Evolutionary conservation across 2,888 invertebrate genomes (phyloP), one percentile per base, ranked within the genome.

Genomic region (Polyommatus iphigenia): DNA sequence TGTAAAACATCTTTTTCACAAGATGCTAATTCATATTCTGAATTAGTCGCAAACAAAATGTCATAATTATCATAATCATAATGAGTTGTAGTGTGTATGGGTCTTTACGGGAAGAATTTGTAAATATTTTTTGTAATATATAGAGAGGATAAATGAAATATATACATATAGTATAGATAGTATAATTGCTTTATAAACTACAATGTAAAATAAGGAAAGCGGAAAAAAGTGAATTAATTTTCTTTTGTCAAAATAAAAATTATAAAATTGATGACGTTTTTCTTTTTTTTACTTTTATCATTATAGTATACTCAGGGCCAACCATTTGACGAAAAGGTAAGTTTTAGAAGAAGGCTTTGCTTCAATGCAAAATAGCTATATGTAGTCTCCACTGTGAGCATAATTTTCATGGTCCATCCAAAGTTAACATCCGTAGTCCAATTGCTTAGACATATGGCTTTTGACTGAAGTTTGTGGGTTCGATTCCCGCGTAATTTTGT

Each of bases 241-340:
- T 92, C 91, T 93, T 92, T 94, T 93, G 93, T 93, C 93, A 91
- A 93, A 82, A 93, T 92, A 93, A 94, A 92, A 91, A 86, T 89
- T 87, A 85, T 90, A 92, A 84, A 87, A 86, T 83, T 83, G 82
- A 83, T 85, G 86, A 29, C 54, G 54, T 75, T 50, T 75, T 75
- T 81, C 84, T 84, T 87, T 87, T 86, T 83, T 87, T 86, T 83
- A 46, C 46, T 90, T 88, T 89, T 86, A 85, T 88, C 89, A 46
- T 41, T 8, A 13, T 80, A 71, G 10, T 67, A 46, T 73, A 15
- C 54, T 50, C 54, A 54, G 46, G 15, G 3, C 41, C 18, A 41
- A 73, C 36, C 18, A 29, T 73, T n/a, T 73, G 36, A 20, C 7
- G 54, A 54, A 3, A 54, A 54, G 6, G 46, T 4, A 15, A 54